phyloP scores from a whole-genome alignment of 2,113 vertebrate genomes.

The Colossoma macropomum region DNA sequence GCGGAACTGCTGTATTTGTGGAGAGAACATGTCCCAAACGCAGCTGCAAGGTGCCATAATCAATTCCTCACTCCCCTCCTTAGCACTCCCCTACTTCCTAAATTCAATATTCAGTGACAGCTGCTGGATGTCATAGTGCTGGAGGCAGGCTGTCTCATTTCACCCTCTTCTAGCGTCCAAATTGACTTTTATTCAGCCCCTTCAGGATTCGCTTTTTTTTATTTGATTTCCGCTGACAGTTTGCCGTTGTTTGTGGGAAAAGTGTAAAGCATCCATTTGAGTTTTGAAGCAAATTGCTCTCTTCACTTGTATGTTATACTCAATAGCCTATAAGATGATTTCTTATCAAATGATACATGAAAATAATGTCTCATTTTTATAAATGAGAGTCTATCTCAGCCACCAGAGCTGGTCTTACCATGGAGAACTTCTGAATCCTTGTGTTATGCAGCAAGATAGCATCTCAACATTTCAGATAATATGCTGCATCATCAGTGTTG shows the following conservation, averaged over 20 bases:
- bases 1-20: slow-evolving; percentile 24
- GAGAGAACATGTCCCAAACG: slow-evolving; percentile 24
- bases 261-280: slow-evolving; percentile 23
- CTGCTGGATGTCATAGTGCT: slow-evolving; percentile 35
- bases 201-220: slow-evolving; percentile 3
- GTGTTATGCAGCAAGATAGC: no score
- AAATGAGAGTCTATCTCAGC: no score
- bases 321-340: neutral
- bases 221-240: slow-evolving; percentile 17
- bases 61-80: slow-evolving; percentile 33
- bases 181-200: slow-evolving; percentile 43
- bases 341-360: no score
- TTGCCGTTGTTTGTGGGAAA: neutral
- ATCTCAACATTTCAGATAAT: no score
- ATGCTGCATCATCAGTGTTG: no score
- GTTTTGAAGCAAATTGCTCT: neutral
- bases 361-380: no score
- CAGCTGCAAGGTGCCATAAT: slow-evolving; percentile 33
- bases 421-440: no score
- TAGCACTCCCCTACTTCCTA: slow-evolving; percentile 30
- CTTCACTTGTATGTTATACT: neutral
- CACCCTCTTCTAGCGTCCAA: slow-evolving; percentile 24
- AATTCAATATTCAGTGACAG: slow-evolving; percentile 52
- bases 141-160: slow-evolving; percentile 32
- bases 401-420: no score